These are phyloP conservation scores for Pan troglodytes DNA, from an alignment of 2,113 vertebrate species.

Conservation along the genomic window DNA sequence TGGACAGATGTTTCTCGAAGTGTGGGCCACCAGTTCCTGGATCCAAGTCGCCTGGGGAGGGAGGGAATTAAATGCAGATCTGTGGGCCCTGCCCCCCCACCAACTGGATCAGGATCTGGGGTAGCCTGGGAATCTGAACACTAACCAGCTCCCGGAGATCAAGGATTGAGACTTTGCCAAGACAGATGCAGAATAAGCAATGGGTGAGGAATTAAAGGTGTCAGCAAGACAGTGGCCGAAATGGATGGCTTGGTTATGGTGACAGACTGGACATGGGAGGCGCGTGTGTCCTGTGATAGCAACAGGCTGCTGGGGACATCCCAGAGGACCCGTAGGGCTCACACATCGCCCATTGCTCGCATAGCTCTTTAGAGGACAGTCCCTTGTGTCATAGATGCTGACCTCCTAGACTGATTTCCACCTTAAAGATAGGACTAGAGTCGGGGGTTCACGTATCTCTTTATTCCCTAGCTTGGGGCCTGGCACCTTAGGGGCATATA, in stretches of 20 bases:
- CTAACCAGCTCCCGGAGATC: not conserved
- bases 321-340: not conserved
- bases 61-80: slow-evolving; percentile 17
- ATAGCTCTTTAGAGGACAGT: not conserved
- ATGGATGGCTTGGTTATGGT: not conserved
- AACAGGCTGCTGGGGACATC: not conserved
- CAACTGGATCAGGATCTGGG: not conserved
- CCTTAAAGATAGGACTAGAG: too few species aligned
- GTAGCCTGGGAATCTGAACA: not conserved
- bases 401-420: not conserved
- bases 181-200: too few species aligned
- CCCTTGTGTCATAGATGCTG: not conserved
- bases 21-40: not conserved
- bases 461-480: not conserved
- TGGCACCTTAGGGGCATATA: not conserved
- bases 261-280: not conserved
- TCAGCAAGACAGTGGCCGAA: slow-evolving; percentile 50
- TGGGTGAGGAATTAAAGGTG: not conserved
- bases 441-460: not conserved
- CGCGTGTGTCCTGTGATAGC: not conserved
- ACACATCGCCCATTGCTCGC: too few species aligned
- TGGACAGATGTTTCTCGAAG: not conserved
- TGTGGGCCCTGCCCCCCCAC: too few species aligned
- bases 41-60: not conserved
- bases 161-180: not conserved